phyloP scores from a whole-genome alignment of 2,113 vertebrate genomes.

The Leiothrix lutea region DNA sequence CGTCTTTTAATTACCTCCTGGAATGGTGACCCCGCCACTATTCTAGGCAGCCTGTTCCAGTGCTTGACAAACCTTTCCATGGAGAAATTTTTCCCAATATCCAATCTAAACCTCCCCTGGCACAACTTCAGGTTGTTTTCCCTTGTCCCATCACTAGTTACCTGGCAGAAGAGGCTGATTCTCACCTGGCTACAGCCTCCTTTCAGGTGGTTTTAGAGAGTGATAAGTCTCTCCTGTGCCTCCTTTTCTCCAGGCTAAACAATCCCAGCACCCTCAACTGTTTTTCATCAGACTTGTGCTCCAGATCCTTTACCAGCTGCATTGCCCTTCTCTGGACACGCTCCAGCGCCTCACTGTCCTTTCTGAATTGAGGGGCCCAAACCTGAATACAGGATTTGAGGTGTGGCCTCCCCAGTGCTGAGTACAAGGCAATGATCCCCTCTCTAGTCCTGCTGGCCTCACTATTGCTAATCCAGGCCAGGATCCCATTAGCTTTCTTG shows the following conservation, averaged over 20 bases:
- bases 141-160: not conserved
- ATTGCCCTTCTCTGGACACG: accelerated
- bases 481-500: not conserved
- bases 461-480: not conserved
- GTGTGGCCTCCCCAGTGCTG: not conserved
- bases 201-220: not conserved
- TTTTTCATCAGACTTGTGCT: not conserved
- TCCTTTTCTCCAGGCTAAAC: not conserved
- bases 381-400: not conserved
- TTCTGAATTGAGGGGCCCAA: not conserved
- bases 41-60: not conserved
- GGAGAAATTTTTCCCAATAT: not conserved
- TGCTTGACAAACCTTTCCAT: not conserved
- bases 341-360: not conserved
- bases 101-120: not conserved
- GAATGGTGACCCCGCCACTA: not conserved
- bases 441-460: not conserved
- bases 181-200: not conserved
- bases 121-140: not conserved
- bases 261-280: not conserved
- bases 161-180: accelerated
- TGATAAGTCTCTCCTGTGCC: not conserved
- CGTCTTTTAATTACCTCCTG: not conserved
- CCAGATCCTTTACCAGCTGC: not conserved
- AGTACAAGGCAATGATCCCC: not conserved